Percentiles rank a stretch among this genome's conserved stretches.
Conservation (phyloP, 2,797 vertebrate genomes). For the Pangasius macronema region DNA sequence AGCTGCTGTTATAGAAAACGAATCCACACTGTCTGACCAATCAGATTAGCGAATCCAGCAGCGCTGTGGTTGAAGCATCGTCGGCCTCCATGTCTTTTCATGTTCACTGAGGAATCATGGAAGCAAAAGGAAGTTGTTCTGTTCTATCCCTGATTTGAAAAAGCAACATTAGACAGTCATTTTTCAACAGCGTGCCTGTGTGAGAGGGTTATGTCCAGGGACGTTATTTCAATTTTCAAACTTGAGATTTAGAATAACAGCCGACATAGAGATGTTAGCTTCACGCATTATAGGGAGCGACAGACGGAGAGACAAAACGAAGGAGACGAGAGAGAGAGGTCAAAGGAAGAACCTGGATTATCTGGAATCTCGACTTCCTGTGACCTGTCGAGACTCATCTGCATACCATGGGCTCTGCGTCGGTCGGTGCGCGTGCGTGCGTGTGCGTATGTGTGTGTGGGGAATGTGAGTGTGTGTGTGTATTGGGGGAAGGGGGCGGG, state of each 20-base stretch:
- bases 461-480: constrained; percentile 34
- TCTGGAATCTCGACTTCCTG: constrained; percentile 64
- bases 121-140: neutral
- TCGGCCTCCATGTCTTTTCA: neutral
- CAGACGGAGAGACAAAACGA: too few relatives aligned
- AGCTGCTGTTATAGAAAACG: neutral
- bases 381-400: constrained; percentile 69
- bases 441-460: constrained; percentile 50
- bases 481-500: constrained; percentile 49
- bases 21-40: neutral
- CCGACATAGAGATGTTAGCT: neutral
- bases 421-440: constrained; percentile 34
- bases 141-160: neutral
- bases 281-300: too few relatives aligned
- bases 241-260: neutral
- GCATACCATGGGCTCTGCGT: constrained; percentile 53
- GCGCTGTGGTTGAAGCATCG: neutral
- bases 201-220: neutral
- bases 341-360: too few relatives aligned
- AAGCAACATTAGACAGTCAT: neutral
- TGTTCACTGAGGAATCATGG: neutral
- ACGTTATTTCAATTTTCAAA: neutral
- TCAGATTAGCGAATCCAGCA: neutral
- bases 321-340: too few relatives aligned
- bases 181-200: neutral